These are phyloP conservation scores for Melangyna quadrimaculata DNA, from an alignment of 2,888 invertebrate genomes.

Conservation along the genomic window DNA sequence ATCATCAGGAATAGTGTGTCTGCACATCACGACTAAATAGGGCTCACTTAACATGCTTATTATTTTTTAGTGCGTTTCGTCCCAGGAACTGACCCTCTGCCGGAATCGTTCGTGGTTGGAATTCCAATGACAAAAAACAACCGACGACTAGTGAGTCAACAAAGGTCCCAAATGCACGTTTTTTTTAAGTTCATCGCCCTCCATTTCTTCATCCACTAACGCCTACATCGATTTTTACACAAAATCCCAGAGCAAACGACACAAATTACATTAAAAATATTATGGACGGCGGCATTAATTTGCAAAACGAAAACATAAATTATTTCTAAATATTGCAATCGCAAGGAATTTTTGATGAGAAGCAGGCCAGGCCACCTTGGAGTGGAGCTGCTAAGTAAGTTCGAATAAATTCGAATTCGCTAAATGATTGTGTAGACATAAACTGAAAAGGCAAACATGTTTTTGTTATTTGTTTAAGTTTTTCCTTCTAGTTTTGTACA, in stretches of 20 bases:
- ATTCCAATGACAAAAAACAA: slow-evolving; percentile 32
- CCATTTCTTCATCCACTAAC: slow-evolving; percentile 27
- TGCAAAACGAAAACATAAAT: slow-evolving; percentile 24
- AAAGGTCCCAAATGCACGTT: slow-evolving; percentile 1
- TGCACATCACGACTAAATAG: not conserved
- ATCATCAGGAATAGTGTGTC: not conserved
- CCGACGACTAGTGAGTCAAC: slow-evolving; percentile 15
- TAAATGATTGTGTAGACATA: not conserved
- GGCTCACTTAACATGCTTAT: slow-evolving; percentile 25
- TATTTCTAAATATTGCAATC: slow-evolving; percentile 28
- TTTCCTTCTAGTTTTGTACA: not conserved
- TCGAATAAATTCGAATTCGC: slow-evolving; percentile 8
- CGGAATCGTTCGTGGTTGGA: slow-evolving; percentile 34
- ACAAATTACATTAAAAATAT: slow-evolving; percentile 18
- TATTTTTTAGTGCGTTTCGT: slow-evolving; percentile 1
- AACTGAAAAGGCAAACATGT: slow-evolving; percentile 41
- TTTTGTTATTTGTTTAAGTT: not conserved
- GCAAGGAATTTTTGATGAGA: slow-evolving; percentile 32
- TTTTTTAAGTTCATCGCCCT: slow-evolving; percentile 38
- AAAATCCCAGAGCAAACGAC: slow-evolving; percentile 31
- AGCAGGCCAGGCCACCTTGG: slow-evolving; percentile 40
- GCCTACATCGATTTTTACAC: slow-evolving; percentile 32
- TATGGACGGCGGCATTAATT: not conserved
- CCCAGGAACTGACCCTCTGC: slow-evolving; percentile 24
- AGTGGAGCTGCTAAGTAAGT: not conserved